Percentiles rank a stretch among this genome's conserved stretches.
These are phyloP conservation scores for Beaufortia kweichowensis DNA, from an alignment of 2,113 vertebrate genomes.

Conservation along the genomic window DNA sequence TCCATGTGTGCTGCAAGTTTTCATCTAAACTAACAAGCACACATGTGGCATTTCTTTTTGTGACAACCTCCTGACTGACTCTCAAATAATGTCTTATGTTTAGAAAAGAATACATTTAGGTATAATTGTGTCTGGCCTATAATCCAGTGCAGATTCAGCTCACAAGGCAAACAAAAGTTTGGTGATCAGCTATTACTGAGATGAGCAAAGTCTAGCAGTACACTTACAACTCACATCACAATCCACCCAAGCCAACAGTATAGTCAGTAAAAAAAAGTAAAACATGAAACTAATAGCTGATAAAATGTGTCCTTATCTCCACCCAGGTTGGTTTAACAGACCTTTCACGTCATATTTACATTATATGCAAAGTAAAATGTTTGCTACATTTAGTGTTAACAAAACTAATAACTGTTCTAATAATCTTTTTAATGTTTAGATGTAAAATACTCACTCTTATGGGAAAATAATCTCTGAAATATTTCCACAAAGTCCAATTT, in stretches of 20 bases:
- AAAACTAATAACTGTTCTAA: background rate
- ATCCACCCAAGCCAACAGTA: constrained; percentile 20
- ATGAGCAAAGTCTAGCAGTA: constrained; percentile 51
- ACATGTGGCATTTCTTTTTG: background rate
- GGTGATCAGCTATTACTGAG: constrained; percentile 1
- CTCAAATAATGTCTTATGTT: no score
- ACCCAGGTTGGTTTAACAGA: background rate
- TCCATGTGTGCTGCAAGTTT: no score
- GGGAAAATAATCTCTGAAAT: constrained; percentile 96
- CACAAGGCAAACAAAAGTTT: constrained; percentile 15
- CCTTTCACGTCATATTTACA: background rate
- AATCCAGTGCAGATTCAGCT: background rate
- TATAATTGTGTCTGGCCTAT: no score
- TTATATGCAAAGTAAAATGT: background rate
- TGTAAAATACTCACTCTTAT: constrained; percentile 79
- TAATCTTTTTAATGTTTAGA: background rate
- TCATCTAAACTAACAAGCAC: no score
- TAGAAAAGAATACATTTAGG: no score
- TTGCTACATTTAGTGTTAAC: background rate
- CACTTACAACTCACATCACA: constrained; percentile 5
- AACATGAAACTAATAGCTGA: constrained; percentile 37
- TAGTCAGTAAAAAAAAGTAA: constrained; percentile 44
- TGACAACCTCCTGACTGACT: no score
- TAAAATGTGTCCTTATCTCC: constrained; percentile 1
- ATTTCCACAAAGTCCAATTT: constrained; percentile 92